Conservation (phyloP, 2,113 vertebrate species). For the Vanacampus margaritifer region DNA sequence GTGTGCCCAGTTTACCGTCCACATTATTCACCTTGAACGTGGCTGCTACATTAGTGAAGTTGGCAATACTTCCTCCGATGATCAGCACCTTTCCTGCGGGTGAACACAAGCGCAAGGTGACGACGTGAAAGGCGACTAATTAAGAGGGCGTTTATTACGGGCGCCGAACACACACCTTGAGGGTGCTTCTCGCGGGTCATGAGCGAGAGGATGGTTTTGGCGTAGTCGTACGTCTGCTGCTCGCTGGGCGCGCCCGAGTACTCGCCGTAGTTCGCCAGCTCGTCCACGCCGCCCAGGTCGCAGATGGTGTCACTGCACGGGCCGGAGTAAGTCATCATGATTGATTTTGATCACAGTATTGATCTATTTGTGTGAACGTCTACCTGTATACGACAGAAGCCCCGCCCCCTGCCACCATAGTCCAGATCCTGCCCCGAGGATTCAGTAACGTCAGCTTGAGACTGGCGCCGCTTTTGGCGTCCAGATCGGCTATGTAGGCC, state of each 20-base stretch:
- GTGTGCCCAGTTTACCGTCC: neutral
- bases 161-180: constrained; percentile 66
- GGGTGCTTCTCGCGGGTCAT: constrained; percentile 93
- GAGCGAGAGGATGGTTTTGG: constrained; percentile 96
- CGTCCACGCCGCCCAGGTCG: constrained; percentile 91
- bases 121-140: constrained; percentile 21
- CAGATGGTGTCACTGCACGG: constrained; percentile 90
- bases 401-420: constrained; percentile 97
- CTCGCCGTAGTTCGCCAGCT: constrained; percentile 95
- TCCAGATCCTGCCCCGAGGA: constrained; percentile 94
- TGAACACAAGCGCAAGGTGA: neutral
- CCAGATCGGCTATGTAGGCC: constrained; percentile 95
- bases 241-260: constrained; percentile 96
- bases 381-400: constrained; percentile 98
- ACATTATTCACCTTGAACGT: constrained; percentile 86
- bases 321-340: neutral
- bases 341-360: too few species aligned
- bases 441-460: constrained; percentile 93
- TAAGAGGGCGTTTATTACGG: constrained; percentile 10
- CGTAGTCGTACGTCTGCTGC: constrained; percentile 97
- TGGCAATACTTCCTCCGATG: constrained; percentile 96
- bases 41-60: constrained; percentile 97
- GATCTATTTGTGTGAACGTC: neutral
- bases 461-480: constrained; percentile 96
- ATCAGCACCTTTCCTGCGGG: constrained; percentile 91